Base-by-base conservation (phyloP, 2,113 vertebrate genomes). In the Dasyornis broadbenti region DNA sequence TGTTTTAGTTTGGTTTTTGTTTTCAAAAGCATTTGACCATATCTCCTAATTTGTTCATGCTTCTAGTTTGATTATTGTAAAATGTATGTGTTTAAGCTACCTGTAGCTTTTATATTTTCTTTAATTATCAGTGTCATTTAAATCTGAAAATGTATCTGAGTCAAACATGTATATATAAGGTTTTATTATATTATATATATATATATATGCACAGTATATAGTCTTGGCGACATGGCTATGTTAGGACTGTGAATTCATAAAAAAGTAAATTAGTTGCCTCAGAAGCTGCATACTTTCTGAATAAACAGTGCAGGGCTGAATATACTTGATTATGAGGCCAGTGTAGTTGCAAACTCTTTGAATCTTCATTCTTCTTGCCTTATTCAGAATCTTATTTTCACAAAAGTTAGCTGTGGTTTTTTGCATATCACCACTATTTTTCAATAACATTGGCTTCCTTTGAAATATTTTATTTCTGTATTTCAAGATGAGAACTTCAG, bases 21-120 rank as follows among this genome's bases (percentile, higher is more conserved):
- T 37, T 2, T 1, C 3, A 4, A 17, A 35, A 79, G 30, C 1
- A 11, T 53, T 69, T 54, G 6, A 3, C 7, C 7, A 8, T 30
- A 20, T 35, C 11, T n/a, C n/a, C n/a, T n/a, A n/a, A n/a, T n/a
- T n/a, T 7, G 4, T 54, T 78, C 75, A 28, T 71, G 11, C 1
- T 84, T 3, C 15, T 47, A 23, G 28, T n/a, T 18, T 42, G 10
- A 57, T 40, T 69, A 31, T 33, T 70, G 17, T 10, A 37, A 45
- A 70, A 70, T 23, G 0, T 13, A 9, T 47, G 4, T 59, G 7
- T 40, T 72, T 68, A 65, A 90, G 49, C 27, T 47, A 11, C 15
- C 13, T 1, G 1, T 13, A 81, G 6, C 4, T 82, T 89, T 56
- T 37, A 20, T 40, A 44, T 47, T 71, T 66, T 72, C 18, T 49